Base-by-base conservation (phyloP, 2,113 vertebrate species). In the Polypterus bichir region DNA sequence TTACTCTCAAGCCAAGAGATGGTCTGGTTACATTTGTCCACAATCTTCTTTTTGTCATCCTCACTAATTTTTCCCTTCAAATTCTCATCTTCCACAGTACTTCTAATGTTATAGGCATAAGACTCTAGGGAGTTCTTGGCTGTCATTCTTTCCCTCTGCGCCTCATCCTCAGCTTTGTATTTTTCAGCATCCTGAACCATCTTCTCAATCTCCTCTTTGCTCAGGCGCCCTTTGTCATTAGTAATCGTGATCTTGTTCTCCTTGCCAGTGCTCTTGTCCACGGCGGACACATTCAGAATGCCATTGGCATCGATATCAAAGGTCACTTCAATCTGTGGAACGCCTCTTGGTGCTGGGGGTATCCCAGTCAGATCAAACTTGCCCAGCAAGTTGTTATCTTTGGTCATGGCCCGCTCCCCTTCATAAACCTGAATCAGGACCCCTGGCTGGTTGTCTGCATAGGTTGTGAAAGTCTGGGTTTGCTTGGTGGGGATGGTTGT, bases 231-330 rank as follows among this genome's bases (percentile, higher is more conserved):
- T 59, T 90, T 90, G 77, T 90, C 87, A 0, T 90, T 90, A 57
- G 87, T 89, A 65, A 90, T 90, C 44, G 86, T 90, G 64, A 90
- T 90, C 71, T 90, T 90, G 68, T 86, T 90, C 71, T 88, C 87
- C 44, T 87, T 88, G 1, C 88, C 86, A 0, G 87, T 90, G 68
- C 86, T 88, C 76, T 89, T 90, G 77, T 90, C 88, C 8, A 81
- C 82, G 0, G 88, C 87, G 0, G 86, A 86, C 53, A 90, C 88
- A 0, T 89, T 88, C 58, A 89, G 79, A 48, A 90, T 90, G 47
- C 88, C 88, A 0, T 90, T 89, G 56, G 88, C 88, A 53, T 90
- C 88, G 0, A 89, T 88, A 57, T 90, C 88, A 8, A 88, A 89
- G 54, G 83, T 88, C 10, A 90, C 88, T 62, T 89, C 88, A 0